Base-by-base conservation (phyloP, 2,888 invertebrate species). In the Cheilosia grossa region DNA sequence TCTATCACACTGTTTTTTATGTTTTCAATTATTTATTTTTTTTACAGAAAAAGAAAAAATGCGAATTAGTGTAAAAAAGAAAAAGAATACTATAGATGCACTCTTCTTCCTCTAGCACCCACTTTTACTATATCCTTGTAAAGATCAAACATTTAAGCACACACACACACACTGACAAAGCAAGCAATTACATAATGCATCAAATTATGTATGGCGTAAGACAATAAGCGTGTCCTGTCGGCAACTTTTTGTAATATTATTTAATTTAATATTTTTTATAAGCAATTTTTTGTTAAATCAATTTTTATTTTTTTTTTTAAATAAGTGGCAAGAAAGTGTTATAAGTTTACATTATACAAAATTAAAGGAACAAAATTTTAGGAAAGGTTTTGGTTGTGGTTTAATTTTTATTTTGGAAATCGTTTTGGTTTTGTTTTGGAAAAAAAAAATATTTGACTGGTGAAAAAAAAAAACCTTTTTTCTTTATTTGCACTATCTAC, bases 41-140 rank as follows among this genome's bases (percentile, higher is more conserved):
- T 59, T 85, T 85, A 51, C 85, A 85, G 85, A 85, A 85, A 81
- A 85, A 81, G 66, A 85, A 81, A 85, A 85, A 81, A 63, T 85
- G 85, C 81, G 75, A 81, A 56, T 66, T 85, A 85, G 85, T 77
- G 72, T 85, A 85, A 80, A 79, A 54, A 70, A 24, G 24, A 24
- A 27, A 27, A 27, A 27, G 6, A 64, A 13, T 40, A 17, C 61
- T 27, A 54, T 17, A 74, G 67, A 83, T 53, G 70, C 74, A 83
- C 74, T 37, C 53, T 69, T 47, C 63, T 33, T 79, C 49, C 64
- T 44, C 19, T 64, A 61, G 70, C 83, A 77, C 82, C 24, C 44
- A 70, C 33, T 44, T 56, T 70, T 70, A 53, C 47, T 58, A 40
- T 17, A 49, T 7, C 40, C 72, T 61, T 80, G 59, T 53, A 53